Base-by-base conservation (phyloP, 2,888 invertebrate species). In the Autographa gamma region DNA sequence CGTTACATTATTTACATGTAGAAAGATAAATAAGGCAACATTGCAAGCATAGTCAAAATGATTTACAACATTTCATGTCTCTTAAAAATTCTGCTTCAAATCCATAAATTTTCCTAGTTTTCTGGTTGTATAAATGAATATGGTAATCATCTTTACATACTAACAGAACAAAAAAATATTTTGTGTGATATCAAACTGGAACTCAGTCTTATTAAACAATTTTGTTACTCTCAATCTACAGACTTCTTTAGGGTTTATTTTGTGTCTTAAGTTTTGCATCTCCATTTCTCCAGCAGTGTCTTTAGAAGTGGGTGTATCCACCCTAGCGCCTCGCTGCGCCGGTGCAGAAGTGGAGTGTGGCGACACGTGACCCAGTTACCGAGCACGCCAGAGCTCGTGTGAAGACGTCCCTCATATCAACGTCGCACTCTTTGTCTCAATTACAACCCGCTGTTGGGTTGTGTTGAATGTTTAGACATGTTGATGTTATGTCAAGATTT, bases 351-450 rank as follows among this genome's bases (percentile, higher is more conserved):
- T 34, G 19, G 68, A 62, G 64, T 64, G 72, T 81, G 70, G 80
- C 72, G 60, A 63, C 70, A 68, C 65, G 73, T 77, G 84, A 82
- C 82, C 82, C 60, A 82, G 52, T 72, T 82, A 60, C 70, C 48
- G 64, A 65, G 69, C 16, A 62, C 18, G 19, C 18, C 38, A n/a
- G 48, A 48, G 54, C 62, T 67, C 19, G 25, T 25, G 66, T 58
- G 78, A 41, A 74, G 74, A 68, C 58, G 60, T 56, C 63, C 54
- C 65, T 71, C 63, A 64, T 78, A 76, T 65, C 56, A 34, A 43
- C 60, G 73, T 72, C 82, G 71, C 63, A 76, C 63, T 71, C 43
- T 63, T 56, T 43, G 60, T 58, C 19, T 25, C 61, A 80, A 68
- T 77, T 63, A 77, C 13, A 77, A 67, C 65, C 18, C 13, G 2